Evolutionary conservation across 2,113 vertebrate genomes (phyloP).

Genomic region (Panthera uncia): DNA sequence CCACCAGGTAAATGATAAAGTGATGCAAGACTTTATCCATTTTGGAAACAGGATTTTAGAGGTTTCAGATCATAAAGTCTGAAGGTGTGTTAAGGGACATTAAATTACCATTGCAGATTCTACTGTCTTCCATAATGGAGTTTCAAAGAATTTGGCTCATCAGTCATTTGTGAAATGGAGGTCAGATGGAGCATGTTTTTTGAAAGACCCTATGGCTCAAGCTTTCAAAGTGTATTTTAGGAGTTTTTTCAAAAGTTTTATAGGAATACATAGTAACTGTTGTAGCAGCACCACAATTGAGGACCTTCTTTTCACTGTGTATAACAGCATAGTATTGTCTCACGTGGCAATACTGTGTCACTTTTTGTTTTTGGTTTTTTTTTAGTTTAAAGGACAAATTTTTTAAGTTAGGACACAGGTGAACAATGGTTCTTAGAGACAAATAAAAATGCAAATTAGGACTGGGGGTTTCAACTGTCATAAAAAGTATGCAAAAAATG

Average conservation of each 20-base stretch:
- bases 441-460: neutral
- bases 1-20: slow-evolving; percentile 84
- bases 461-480: neutral
- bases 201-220: neutral
- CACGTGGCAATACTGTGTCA: neutral
- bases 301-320: neutral
- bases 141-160: neutral
- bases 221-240: neutral
- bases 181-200: neutral
- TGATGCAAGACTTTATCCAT: neutral
- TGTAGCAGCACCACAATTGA: neutral
- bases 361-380: neutral
- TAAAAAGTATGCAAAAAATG: neutral
- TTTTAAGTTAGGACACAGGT: neutral
- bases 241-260: neutral
- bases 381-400: neutral
- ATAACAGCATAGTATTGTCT: neutral
- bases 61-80: neutral
- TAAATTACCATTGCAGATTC: neutral
- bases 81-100: neutral
- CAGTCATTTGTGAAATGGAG: neutral
- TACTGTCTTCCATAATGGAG: neutral
- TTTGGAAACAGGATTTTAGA: slow-evolving; percentile 22
- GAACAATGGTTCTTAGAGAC: neutral
- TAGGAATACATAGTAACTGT: neutral